Conservation (phyloP, 2,113 vertebrate species). For the Seriola dumerili region DNA sequence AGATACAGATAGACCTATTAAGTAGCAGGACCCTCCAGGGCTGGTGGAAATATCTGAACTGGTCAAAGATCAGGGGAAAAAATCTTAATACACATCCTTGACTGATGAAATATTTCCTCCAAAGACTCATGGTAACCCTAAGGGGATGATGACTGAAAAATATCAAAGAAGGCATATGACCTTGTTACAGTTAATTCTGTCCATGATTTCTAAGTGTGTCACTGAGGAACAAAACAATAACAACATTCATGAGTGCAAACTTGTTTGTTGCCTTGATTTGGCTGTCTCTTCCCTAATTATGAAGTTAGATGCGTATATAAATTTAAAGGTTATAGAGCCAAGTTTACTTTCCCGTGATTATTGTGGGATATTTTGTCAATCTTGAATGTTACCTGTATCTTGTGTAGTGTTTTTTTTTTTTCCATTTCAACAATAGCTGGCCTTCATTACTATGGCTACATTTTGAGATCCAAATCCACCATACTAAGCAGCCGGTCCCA, state of each 20-base stretch:
- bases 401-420: background rate
- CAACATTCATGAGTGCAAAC: constrained; percentile 42
- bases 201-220: background rate
- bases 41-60: constrained; percentile 4
- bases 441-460: background rate
- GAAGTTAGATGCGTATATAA: background rate
- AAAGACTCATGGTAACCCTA: constrained; percentile 34
- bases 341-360: background rate
- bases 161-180: constrained; percentile 56
- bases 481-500: background rate
- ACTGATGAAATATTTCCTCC: constrained; percentile 59
- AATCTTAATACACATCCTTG: constrained; percentile 13
- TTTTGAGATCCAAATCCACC: background rate
- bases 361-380: background rate
- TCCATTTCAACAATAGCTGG: background rate
- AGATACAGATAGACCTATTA: background rate
- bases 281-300: background rate
- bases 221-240: constrained; percentile 29
- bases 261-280: constrained; percentile 3
- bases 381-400: background rate
- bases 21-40: background rate
- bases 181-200: constrained; percentile 38
- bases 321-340: background rate
- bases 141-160: constrained; percentile 26
- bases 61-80: background rate